Evolutionary conservation across 2,797 vertebrate species (phyloP), one percentile per base, ranked within the genome.

Genomic region (Tarsius wallacei): DNA sequence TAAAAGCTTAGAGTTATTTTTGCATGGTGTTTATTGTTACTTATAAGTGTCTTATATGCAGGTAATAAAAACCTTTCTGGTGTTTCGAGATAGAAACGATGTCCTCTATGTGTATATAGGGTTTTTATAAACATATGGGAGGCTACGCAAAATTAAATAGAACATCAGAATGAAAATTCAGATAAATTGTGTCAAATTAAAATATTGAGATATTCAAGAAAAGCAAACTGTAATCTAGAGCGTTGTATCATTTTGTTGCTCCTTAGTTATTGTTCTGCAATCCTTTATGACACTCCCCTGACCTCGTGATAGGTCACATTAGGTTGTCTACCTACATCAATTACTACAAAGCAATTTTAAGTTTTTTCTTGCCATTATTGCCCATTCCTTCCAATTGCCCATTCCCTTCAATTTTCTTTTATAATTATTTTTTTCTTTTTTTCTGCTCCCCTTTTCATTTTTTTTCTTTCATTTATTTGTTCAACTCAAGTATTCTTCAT

Each of bases 381-480:
- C 0, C 24, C 87, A 42, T 42, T 42, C 42, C 42, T 42, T 42
- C 42, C 42, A 42, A 42, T 42, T 42, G 42, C 42, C 2, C 49
- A 33, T 33, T 3, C 13, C 12, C 0, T 11, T 13, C 28, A 17
- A 42, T 83, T 13, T n/a, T 8, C 1, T 57, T 0, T 14, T 59
- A 13, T 13, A 2, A 24, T 28, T 49, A 36, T 76, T 76, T 5
- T 51, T 6, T 49, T 36, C 15, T 53, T 63, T 84, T 9, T n/a
- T 78, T 64, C 10, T 1, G 88, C 73, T 51, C 5, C 16, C 3
- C 19, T 36, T 70, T n/a, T 21, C 8, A 94, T 74, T 71, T 64
- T 63, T 92, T 89, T 55, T 59, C 7, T 47, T 42, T 53, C 42
- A 28, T 57, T 88, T 63, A 36, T 51, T 83, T 88, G 9, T 93